Conservation (phyloP, 2,888 invertebrate species). For the Tetranychus truncatus region DNA sequence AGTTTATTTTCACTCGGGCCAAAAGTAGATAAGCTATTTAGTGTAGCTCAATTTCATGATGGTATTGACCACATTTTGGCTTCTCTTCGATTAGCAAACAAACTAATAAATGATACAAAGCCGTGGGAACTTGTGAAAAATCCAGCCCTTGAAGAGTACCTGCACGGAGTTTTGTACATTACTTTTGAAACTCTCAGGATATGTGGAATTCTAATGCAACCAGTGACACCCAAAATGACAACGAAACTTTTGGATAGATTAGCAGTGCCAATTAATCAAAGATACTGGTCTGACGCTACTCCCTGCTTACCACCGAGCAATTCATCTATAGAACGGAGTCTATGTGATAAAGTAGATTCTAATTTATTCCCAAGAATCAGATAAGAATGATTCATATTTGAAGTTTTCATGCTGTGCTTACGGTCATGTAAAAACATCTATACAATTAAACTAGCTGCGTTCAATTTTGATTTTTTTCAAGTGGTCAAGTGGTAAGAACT, state of each 20-base stretch:
- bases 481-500: no score
- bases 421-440: no score
- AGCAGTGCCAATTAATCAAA: conserved; percentile 27
- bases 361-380: neutral
- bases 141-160: conserved; percentile 38
- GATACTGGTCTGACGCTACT: conserved; percentile 17
- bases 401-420: no score
- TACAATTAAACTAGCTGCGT: no score
- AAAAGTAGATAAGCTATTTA: conserved; percentile 42
- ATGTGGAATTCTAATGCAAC: conserved; percentile 58
- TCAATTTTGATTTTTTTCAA: no score
- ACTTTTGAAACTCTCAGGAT: conserved; percentile 67
- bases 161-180: conserved; percentile 57
- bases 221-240: conserved; percentile 59
- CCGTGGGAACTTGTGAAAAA: conserved; percentile 68
- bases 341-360: neutral
- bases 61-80: conserved; percentile 57
- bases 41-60: conserved; percentile 58
- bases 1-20: neutral
- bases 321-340: neutral
- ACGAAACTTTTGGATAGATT: conserved; percentile 42
- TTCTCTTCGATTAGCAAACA: conserved; percentile 56
- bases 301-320: neutral
- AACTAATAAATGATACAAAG: conserved; percentile 61
- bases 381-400: neutral